These are phyloP conservation scores for Sthenelais limicola DNA, from an alignment of 2,888 invertebrate genomes.

Conservation along the genomic window DNA sequence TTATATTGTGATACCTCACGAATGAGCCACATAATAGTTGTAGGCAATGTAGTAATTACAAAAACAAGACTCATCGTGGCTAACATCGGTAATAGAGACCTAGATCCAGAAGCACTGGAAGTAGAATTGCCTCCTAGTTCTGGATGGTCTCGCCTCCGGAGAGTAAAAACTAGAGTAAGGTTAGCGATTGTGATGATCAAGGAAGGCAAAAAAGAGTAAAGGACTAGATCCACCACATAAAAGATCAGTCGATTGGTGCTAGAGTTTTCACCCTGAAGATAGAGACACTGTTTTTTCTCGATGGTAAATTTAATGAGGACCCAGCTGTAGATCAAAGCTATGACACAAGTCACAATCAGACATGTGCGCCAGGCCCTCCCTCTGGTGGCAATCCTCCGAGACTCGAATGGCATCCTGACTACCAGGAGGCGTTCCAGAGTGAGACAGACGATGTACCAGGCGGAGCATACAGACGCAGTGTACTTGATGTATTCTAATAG, in stretches of 20 bases:
- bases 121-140: too few species aligned
- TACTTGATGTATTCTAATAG: neutral
- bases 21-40: neutral
- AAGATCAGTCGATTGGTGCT: neutral
- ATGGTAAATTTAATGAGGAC: neutral
- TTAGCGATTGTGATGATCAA: neutral
- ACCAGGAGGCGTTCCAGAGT: neutral
- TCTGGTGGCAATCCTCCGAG: neutral
- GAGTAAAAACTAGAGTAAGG: neutral
- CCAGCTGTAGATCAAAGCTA: neutral
- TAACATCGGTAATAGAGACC: neutral
- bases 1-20: neutral
- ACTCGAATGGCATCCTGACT: neutral
- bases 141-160: neutral
- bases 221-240: neutral
- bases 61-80: neutral
- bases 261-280: too few species aligned
- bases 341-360: neutral
- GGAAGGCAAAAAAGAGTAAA: neutral
- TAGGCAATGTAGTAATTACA: neutral
- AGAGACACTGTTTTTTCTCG: neutral
- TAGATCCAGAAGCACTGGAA: too few species aligned
- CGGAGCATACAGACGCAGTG: neutral
- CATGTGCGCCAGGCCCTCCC: neutral
- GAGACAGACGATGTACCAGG: neutral